Conservation (phyloP, 1,140 invertebrate genomes). For the Stegodyphus mimosarum region DNA sequence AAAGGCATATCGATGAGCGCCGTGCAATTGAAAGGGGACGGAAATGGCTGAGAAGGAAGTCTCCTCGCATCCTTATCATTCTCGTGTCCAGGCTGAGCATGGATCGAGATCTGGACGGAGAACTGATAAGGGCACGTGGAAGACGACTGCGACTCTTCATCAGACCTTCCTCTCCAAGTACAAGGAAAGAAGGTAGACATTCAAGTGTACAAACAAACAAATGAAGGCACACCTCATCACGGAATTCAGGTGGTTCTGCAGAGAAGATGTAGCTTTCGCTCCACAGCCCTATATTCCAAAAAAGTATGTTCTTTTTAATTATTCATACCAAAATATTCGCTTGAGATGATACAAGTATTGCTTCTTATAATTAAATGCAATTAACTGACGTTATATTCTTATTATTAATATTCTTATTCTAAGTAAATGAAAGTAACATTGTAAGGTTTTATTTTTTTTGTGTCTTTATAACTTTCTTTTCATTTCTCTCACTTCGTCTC, state of each 20-base stretch:
- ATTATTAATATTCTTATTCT: no score
- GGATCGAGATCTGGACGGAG: conserved; percentile 54
- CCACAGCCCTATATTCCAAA: conserved; percentile 18
- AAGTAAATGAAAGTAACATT: no score
- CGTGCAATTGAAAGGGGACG: no score
- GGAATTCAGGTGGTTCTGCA: not conserved
- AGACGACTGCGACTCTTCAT: conserved; percentile 32
- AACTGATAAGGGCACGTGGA: conserved; percentile 60
- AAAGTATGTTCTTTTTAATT: not conserved
- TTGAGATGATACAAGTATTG: no score
- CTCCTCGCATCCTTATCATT: conserved; percentile 61
- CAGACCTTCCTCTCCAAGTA: conserved; percentile 20
- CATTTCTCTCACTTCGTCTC: no score
- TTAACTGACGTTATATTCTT: no score
- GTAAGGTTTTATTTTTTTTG: no score
- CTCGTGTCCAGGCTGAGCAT: conserved; percentile 51
- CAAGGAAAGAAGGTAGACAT: not conserved
- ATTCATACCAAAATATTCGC: no score
- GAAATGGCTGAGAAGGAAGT: not conserved
- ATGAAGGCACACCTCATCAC: not conserved
- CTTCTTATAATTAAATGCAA: no score
- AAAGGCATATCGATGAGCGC: no score
- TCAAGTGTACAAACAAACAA: conserved; percentile 7
- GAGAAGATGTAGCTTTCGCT: not conserved
- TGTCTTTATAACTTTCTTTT: no score